Conservation (phyloP, 2,888 invertebrate species). For the Meta bourneti region DNA sequence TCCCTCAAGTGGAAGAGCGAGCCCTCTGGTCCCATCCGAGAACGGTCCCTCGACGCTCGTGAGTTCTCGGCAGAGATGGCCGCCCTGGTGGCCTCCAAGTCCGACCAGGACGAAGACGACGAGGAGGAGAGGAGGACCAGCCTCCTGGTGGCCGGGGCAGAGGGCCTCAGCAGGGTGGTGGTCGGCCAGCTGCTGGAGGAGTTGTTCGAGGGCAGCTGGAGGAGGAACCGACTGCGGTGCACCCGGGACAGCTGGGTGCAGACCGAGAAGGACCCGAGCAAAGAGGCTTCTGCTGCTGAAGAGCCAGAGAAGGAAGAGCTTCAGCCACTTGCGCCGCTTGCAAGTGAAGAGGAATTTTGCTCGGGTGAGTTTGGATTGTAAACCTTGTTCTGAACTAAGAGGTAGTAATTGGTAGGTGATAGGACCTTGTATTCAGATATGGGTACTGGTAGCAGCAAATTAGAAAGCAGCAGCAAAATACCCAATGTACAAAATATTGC, state of each 20-base stretch:
- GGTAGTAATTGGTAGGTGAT: not conserved
- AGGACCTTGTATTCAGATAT: not conserved
- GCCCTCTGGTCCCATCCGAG: not conserved
- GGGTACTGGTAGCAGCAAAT: not conserved
- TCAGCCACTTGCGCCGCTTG: conserved; percentile 66
- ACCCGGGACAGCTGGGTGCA: conserved; percentile 73
- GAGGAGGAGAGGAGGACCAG: not conserved
- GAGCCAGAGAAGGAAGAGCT: not conserved
- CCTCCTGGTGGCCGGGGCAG: conserved; percentile 39
- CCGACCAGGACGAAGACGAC: conserved; percentile 23
- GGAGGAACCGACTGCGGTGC: conserved; percentile 5
- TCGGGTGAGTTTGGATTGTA: conserved; percentile 42
- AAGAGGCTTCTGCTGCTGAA: conserved; percentile 9
- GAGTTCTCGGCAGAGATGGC: conserved; percentile 64
- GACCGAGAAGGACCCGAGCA: conserved; percentile 42
- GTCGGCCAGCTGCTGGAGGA: conserved; percentile 56
- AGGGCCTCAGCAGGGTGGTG: conserved; percentile 37
- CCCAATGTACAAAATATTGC: too few species aligned
- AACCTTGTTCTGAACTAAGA: too few species aligned
- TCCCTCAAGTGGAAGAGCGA: conserved; percentile 53
- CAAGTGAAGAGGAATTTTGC: conserved; percentile 74
- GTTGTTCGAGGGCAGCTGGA: conserved; percentile 29
- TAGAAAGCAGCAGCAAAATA: too few species aligned
- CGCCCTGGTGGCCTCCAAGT: conserved; percentile 36
- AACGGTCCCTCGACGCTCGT: conserved; percentile 58